Evolutionary conservation across 2,888 invertebrate species (phyloP).

Genomic region (Lasioglossum lativentre): DNA sequence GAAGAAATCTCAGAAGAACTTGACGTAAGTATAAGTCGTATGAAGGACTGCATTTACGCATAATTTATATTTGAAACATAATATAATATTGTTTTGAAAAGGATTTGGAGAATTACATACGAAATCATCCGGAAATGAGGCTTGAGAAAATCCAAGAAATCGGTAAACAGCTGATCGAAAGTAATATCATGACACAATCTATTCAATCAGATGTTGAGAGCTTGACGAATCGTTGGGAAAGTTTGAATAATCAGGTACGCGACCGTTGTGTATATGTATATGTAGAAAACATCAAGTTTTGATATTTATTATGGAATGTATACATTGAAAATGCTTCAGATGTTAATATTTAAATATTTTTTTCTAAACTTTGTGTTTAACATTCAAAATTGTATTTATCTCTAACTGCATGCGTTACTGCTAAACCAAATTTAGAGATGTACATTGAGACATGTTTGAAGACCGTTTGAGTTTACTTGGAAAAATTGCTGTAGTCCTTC

Average conservation of each 20-base stretch:
- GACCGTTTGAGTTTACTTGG: slow-evolving; percentile 14
- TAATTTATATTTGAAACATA: background rate
- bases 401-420: slow-evolving; percentile 60
- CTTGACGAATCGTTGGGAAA: slow-evolving; percentile 88
- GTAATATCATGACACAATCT: slow-evolving; percentile 90
- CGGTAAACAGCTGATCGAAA: slow-evolving; percentile 90
- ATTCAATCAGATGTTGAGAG: slow-evolving; percentile 89
- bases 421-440: slow-evolving; percentile 19
- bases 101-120: slow-evolving; percentile 93
- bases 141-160: slow-evolving; percentile 91
- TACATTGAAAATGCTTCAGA: slow-evolving; percentile 19
- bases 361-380: slow-evolving; percentile 39
- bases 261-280: slow-evolving; percentile 36
- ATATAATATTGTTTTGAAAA: slow-evolving; percentile 78
- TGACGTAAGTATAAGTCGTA: slow-evolving; percentile 87
- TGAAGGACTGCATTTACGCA: background rate
- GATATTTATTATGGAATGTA: background rate
- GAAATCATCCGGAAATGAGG: slow-evolving; percentile 90
- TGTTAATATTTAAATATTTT: slow-evolving; percentile 22
- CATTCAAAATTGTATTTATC: slow-evolving; percentile 35
- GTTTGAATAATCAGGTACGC: slow-evolving; percentile 89
- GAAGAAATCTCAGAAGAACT: slow-evolving; percentile 96
- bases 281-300: background rate
- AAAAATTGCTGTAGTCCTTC: slow-evolving; percentile 14
- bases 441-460: background rate